Percentiles rank a stretch among this genome's conserved stretches.
Evolutionary conservation across 2,113 vertebrate genomes (phyloP).

Genomic region (Galemys pyrenaicus): DNA sequence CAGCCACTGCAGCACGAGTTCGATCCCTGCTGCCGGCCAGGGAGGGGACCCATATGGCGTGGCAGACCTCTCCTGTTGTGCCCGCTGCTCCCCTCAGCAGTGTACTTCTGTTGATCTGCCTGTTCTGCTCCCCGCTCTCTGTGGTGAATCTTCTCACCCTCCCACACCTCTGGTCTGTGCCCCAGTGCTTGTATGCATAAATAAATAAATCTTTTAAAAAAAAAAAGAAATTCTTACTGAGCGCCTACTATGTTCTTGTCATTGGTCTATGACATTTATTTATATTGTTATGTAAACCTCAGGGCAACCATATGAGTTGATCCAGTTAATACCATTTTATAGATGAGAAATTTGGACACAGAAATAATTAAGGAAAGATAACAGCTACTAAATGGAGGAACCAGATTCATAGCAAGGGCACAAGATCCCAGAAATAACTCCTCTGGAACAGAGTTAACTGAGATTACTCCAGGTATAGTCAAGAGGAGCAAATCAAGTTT

Average conservation of each 20-base stretch:
- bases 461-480: neutral
- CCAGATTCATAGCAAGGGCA: neutral
- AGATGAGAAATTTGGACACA: constrained; percentile 13
- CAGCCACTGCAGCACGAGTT: too few relatives aligned
- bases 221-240: too few relatives aligned
- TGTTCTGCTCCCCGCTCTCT: too few relatives aligned
- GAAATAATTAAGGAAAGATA: neutral
- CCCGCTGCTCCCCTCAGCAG: too few relatives aligned
- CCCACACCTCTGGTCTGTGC: too few relatives aligned
- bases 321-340: neutral
- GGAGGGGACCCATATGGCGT: too few relatives aligned
- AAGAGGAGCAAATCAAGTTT: neutral
- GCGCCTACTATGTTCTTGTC: neutral
- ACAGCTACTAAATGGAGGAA: neutral
- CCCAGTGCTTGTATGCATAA: too few relatives aligned
- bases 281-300: neutral
- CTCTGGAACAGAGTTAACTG: neutral
- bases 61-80: too few relatives aligned
- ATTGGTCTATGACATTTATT: neutral
- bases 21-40: too few relatives aligned
- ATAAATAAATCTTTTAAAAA: too few relatives aligned
- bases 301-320: neutral
- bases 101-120: too few relatives aligned
- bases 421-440: neutral
- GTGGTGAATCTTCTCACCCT: too few relatives aligned